Percentiles rank a stretch among this genome's conserved stretches.
Conservation (phyloP, 2,113 vertebrate genomes). For the Sapayoa aenigma region DNA sequence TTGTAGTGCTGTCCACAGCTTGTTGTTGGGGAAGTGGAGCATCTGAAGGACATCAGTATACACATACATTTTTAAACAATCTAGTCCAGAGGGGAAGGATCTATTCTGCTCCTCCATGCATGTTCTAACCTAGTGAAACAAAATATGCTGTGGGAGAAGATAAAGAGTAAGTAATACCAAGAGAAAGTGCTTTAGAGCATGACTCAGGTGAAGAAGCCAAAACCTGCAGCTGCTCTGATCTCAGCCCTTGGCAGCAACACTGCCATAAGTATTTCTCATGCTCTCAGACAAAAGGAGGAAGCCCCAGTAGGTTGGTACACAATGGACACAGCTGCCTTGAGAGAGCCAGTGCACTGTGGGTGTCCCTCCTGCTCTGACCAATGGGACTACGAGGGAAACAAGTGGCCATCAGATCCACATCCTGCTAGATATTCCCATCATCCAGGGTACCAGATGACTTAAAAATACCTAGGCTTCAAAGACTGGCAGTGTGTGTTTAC, state of each 20-base stretch:
- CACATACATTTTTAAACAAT: neutral
- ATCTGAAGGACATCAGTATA: neutral
- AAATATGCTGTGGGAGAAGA: neutral
- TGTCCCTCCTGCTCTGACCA: neutral
- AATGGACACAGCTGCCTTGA: neutral
- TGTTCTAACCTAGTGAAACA: neutral
- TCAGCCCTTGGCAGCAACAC: neutral
- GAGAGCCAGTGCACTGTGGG: neutral
- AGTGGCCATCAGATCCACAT: neutral
- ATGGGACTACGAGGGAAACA: neutral
- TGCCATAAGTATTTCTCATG: neutral
- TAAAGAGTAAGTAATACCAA: neutral
- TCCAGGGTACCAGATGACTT: neutral
- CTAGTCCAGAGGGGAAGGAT: neutral
- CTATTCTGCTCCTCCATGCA: neutral
- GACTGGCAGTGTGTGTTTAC: neutral
- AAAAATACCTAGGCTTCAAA: neutral
- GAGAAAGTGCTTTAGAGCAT: neutral
- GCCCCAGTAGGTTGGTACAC: neutral
- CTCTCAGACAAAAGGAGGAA: slow-evolving; percentile 42
- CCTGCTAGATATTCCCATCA: neutral
- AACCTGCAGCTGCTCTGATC: slow-evolving; percentile 24
- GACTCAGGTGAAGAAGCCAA: neutral
- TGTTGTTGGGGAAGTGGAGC: neutral
- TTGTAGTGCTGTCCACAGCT: neutral